Base-by-base conservation (phyloP, 2,888 invertebrate genomes). In the Cyaniris semiargus region DNA sequence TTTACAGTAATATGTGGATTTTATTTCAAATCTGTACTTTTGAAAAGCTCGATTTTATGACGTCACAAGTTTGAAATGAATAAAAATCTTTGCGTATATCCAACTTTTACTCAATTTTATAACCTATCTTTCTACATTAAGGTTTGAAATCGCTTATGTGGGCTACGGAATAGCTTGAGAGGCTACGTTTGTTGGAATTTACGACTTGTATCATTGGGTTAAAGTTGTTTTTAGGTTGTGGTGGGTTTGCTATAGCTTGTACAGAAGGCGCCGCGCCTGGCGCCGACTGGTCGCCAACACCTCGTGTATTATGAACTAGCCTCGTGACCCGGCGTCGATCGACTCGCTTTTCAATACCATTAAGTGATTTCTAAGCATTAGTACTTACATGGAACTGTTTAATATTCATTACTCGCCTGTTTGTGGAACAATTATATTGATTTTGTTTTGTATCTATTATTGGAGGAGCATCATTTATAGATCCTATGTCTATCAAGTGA, bases 271-370 rank as follows among this genome's bases (percentile, higher is more conserved):
- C 93, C 93, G 88, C 86, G 85, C 88, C 85, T 92, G 93, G 93
- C 93, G 93, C 93, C 93, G 91, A 87, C 91, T 87, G 85, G 93
- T 91, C 93, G 93, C 91, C 89, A 87, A 90, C 93, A 92, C 93
- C 92, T 93, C 91, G 91, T 92, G 92, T 92, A 92, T 92, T 93
- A 92, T 93, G 92, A 89, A 92, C 93, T 92, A 93, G 92, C 90
- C 91, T 85, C 88, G 90, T 91, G 92, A 93, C 93, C 93, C 87
- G 92, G 87, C 92, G 89, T 89, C 90, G 91, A 92, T 92, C 92
- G 91, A 91, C 90, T 90, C 86, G 88, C 89, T 90, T 91, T 92
- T 91, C 85, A 80, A 87, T 88, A 88, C 87, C 83, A 82, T 83
- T 85, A 85, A 88, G 85, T 88, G 83, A 88, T 88, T 89, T 86